Conservation (phyloP, 2,797 vertebrate species). For the Hemibagrus guttatus region DNA sequence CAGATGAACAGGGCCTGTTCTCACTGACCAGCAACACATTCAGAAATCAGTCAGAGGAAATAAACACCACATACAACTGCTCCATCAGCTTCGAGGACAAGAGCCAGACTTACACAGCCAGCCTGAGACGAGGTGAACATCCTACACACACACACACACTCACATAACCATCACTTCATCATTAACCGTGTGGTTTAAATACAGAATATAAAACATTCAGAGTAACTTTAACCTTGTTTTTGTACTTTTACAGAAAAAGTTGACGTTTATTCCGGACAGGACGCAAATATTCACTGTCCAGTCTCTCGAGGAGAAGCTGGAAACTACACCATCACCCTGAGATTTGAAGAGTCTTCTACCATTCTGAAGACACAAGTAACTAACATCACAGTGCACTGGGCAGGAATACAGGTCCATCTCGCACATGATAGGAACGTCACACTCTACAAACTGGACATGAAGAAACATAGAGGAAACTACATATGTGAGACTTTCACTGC, state of each 20-base stretch:
- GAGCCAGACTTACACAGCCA: not conserved
- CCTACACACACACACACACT: not conserved
- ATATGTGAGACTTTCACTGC: not conserved
- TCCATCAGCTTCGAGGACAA: not conserved
- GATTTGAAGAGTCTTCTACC: not conserved
- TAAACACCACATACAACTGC: not conserved
- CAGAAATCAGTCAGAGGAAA: not conserved
- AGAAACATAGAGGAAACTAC: not conserved
- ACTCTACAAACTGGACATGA: not conserved
- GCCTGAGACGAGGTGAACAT: conserved; percentile 1
- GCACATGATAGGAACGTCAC: not conserved
- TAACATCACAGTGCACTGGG: not conserved
- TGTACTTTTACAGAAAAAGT: not conserved
- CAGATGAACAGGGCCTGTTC: not conserved
- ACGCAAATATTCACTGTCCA: not conserved
- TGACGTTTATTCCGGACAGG: not conserved
- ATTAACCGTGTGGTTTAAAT: not conserved
- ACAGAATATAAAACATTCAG: not conserved
- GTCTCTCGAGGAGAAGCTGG: not conserved
- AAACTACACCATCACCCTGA: not conserved
- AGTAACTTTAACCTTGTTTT: not conserved
- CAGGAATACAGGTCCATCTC: not conserved
- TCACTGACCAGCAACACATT: not conserved
- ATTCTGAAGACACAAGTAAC: not conserved
- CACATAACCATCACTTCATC: not conserved